A percentile compares a stretch with the other conserved stretches of the same genome.
phyloP scores from a whole-genome alignment of 53 echinoderm and acorn worm genomes.

The Actinopyga echinites region DNA sequence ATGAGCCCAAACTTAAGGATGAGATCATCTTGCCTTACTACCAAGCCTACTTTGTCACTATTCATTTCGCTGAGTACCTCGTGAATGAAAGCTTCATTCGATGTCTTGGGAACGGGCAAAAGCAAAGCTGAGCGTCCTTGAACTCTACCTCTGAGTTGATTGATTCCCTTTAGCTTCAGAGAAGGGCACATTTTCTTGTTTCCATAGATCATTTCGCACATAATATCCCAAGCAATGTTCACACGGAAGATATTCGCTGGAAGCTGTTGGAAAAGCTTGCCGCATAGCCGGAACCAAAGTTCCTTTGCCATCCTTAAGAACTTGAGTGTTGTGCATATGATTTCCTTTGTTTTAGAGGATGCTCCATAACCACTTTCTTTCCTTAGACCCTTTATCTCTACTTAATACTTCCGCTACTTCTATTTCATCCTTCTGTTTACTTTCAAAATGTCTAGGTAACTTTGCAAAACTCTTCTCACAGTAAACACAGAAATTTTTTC shows the following conservation, averaged over 20 bases:
- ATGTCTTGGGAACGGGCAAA: slow-evolving; percentile 39
- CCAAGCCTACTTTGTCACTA: slow-evolving; percentile 46
- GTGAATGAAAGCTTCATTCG: slow-evolving; percentile 29
- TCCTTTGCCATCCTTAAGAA: neutral
- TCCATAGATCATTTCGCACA: slow-evolving; percentile 24
- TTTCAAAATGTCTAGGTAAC: slow-evolving; percentile 54
- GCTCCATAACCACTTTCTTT: neutral
- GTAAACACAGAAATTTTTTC: slow-evolving; percentile 42
- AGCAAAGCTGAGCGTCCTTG: slow-evolving; percentile 48
- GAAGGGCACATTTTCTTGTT: slow-evolving; percentile 37
- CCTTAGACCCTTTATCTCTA: neutral
- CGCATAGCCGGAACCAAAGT: slow-evolving; percentile 5
- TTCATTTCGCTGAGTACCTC: slow-evolving; percentile 32
- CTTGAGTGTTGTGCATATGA: neutral
- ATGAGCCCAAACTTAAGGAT: slow-evolving; percentile 55
- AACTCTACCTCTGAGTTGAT: slow-evolving; percentile 26
- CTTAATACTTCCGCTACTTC: slow-evolving; percentile 1
- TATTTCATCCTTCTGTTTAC: slow-evolving; percentile 5
- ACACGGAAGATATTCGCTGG: neutral
- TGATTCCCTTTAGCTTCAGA: neutral
- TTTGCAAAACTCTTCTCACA: slow-evolving; percentile 40
- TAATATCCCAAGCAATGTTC: slow-evolving; percentile 8
- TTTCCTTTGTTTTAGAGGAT: neutral
- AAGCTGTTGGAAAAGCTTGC: neutral
- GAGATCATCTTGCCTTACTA: slow-evolving; percentile 61